Percentiles rank a stretch among this genome's conserved stretches.
Conservation (phyloP, 2,113 vertebrate species). For the Phalacrocorax aristotelis region DNA sequence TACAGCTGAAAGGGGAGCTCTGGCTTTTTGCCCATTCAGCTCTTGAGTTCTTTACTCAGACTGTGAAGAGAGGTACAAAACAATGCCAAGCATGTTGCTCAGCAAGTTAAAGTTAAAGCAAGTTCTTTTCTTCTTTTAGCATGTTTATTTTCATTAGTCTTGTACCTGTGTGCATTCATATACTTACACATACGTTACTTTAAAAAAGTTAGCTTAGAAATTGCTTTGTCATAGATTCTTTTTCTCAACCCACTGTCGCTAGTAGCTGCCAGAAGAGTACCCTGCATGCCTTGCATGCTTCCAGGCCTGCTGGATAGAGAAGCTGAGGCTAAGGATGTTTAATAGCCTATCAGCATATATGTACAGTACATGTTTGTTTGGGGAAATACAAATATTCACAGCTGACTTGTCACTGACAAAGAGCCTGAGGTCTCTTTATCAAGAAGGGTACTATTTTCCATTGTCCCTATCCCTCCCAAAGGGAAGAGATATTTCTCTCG, state of each 20-base stretch:
- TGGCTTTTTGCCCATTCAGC: not conserved
- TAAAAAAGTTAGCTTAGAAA: not conserved
- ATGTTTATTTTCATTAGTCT: not conserved
- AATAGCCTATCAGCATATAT: not conserved
- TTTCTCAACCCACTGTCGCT: not conserved
- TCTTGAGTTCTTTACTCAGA: not conserved
- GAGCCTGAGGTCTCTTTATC: not conserved
- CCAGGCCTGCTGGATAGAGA: not conserved
- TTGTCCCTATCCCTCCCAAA: not conserved
- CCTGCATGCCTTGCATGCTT: not conserved
- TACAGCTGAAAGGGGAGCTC: not conserved
- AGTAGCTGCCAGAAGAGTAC: not conserved
- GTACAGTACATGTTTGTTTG: not conserved
- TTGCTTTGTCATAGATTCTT: not conserved
- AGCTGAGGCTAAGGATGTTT: not conserved
- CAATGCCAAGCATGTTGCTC: not conserved
- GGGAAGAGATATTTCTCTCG: not conserved
- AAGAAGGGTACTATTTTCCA: not conserved
- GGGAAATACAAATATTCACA: not conserved
- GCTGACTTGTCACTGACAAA: not conserved
- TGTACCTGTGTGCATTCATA: not conserved
- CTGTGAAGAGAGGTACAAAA: not conserved
- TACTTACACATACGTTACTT: not conserved
- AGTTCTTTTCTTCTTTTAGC: not conserved
- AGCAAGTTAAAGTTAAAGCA: not conserved